Evolutionary conservation across 37 sponge, comb jelly and placozoan species (phyloP), one percentile per base, ranked within the genome.

Genomic region (Aphrocallistes beatrix): DNA sequence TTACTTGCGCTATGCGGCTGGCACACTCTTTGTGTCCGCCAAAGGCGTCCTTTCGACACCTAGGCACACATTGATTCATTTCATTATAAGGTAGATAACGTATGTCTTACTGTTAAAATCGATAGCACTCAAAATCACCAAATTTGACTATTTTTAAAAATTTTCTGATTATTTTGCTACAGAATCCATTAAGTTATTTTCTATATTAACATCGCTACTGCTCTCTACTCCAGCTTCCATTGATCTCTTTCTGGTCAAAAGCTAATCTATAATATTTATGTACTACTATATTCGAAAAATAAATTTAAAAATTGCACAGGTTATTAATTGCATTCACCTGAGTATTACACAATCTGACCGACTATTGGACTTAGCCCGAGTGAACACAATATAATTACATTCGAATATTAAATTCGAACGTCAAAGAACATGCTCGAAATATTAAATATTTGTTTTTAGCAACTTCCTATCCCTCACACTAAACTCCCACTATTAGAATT

Each of bases 181-280:
- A 47, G 49, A 47, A 21, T 60, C 75, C 75, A 60, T 60, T 28
- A 60, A 60, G 25, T 60, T 30, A 13, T 60, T 6, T 60, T 60
- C n/a, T 30, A 60, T 60, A 13, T 13, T 13, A 60, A 25, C 75
- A 60, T 60, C 75, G 34, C 21, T 60, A 13, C 75, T 28, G 75
- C 75, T 60, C 8, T 60, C 75, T 60, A 60, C 8, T 19, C n/a
- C 75, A 60, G 75, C n/a, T 60, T 60, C 75, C 75, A 32, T 60
- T 25, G 75, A 21, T 60, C 75, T 60, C 75, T 60, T 60, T 13
- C 75, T 60, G 28, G 21, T 6, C 75, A 60, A 60, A 60, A 60
- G 32, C 3, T 60, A 60, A 60, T 60, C n/a, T 1, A 25, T 32
- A 60, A 60, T 3, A 19, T 19, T 13, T 60, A 60, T 19, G 1